phyloP scores from a whole-genome alignment of 1,140 invertebrate species.

The Idris sp. region DNA sequence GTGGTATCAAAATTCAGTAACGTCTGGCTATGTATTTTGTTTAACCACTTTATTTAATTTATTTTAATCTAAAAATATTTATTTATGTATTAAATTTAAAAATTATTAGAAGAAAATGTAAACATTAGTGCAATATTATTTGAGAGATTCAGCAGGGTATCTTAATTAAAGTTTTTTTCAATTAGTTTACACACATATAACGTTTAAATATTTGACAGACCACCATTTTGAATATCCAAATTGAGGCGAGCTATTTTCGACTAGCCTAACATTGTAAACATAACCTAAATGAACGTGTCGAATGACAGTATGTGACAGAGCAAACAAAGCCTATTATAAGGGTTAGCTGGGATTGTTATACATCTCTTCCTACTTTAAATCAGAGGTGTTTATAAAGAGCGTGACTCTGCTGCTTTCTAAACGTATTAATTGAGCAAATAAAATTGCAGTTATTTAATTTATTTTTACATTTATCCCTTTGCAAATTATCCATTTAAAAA shows the following conservation, averaged over 20 bases:
- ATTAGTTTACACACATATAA: conserved; percentile 13
- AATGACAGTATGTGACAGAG: conserved; percentile 48
- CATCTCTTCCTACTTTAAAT: conserved; percentile 31
- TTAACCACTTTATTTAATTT: too few species aligned
- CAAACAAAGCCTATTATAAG: conserved; percentile 50
- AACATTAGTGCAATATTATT: too few species aligned
- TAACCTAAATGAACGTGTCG: conserved; percentile 53
- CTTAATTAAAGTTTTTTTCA: conserved; percentile 32
- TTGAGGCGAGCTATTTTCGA: conserved; percentile 41
- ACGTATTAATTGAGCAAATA: conserved; percentile 43
- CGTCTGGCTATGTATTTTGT: too few species aligned
- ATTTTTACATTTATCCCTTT: too few species aligned
- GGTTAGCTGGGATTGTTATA: conserved; percentile 38
- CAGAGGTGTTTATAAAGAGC: conserved; percentile 25
- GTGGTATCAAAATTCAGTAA: too few species aligned
- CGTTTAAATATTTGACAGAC: conserved; percentile 44
- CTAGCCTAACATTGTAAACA: conserved; percentile 49
- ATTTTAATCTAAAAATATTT: too few species aligned
- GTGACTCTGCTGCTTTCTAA: conserved; percentile 19
- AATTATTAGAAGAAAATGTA: too few species aligned
- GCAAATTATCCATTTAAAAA: too few species aligned
- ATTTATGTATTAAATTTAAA: too few species aligned
- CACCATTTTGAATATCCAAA: conserved; percentile 35
- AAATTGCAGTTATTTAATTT: conserved; percentile 7
- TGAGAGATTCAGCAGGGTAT: too few species aligned